phyloP scores from a whole-genome alignment of 1,140 invertebrate genomes.

The Heterodera schachtii region DNA sequence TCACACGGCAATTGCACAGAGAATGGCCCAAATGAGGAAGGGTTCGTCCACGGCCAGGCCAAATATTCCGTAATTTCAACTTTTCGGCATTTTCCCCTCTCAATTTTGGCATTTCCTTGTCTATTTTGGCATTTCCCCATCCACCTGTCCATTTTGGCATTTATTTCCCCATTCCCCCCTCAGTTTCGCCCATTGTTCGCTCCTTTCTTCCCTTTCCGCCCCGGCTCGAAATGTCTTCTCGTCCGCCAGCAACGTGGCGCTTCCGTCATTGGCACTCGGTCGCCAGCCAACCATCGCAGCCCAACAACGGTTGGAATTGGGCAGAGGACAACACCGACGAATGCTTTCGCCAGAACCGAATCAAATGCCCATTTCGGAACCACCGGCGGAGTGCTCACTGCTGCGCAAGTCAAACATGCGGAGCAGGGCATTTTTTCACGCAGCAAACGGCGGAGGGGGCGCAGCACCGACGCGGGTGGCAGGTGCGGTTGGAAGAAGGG shows the following conservation, averaged over 20 bases:
- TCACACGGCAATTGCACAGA: slow-evolving; percentile 53
- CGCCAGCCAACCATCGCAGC: not conserved
- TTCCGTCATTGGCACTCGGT: not conserved
- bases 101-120: not conserved
- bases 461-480: not conserved
- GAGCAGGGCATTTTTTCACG: slow-evolving; percentile 35
- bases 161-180: no score
- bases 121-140: no score
- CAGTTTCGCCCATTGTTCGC: slow-evolving; percentile 5
- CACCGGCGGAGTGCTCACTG: slow-evolving; percentile 4
- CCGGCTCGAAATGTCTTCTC: slow-evolving; percentile 5
- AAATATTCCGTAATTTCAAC: not conserved
- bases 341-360: slow-evolving; percentile 32
- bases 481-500: not conserved
- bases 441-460: not conserved
- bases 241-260: not conserved
- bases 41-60: slow-evolving; percentile 19
- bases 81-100: slow-evolving; percentile 5
- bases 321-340: not conserved
- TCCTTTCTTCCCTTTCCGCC: slow-evolving; percentile 1
- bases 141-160: no score
- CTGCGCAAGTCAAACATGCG: slow-evolving; percentile 34
- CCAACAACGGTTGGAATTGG: not conserved
- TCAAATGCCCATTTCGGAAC: not conserved
- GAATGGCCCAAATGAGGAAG: slow-evolving; percentile 49